Conservation (phyloP, 1,140 invertebrate genomes). For the Araneus ventricosus region DNA sequence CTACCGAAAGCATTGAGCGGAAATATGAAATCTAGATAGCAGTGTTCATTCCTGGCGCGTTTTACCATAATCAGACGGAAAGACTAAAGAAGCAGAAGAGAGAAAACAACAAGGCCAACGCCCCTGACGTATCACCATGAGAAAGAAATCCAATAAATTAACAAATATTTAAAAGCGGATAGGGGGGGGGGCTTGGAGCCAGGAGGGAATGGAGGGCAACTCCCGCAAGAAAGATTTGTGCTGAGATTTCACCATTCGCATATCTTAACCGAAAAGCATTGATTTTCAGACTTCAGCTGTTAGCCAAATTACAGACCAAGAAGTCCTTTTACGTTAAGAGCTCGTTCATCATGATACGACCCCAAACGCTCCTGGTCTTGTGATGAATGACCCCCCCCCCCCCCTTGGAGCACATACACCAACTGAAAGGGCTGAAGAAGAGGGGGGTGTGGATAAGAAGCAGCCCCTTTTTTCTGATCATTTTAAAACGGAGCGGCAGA, state of each 20-base stretch:
- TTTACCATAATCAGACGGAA: constrained; percentile 15
- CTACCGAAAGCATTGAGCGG: background rate
- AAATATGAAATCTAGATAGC: background rate
- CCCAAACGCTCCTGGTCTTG: constrained; percentile 63
- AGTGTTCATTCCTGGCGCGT: background rate
- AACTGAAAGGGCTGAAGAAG: constrained; percentile 34
- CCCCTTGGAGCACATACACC: constrained; percentile 12
- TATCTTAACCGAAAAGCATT: constrained; percentile 49
- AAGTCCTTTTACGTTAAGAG: constrained; percentile 73
- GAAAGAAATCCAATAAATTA: constrained; percentile 47
- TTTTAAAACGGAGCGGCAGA: constrained; percentile 69
- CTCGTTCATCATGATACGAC: constrained; percentile 72
- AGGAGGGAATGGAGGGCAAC: background rate
- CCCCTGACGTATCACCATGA: constrained; percentile 18
- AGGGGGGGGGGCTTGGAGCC: background rate
- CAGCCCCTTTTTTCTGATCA: constrained; percentile 38
- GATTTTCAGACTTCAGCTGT: constrained; percentile 67
- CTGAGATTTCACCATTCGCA: constrained; percentile 56
- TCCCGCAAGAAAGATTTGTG: constrained; percentile 29
- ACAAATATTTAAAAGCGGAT: constrained; percentile 42
- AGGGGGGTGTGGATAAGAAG: constrained; percentile 32
- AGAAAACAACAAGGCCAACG: constrained; percentile 35
- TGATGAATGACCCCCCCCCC: constrained; percentile 73
- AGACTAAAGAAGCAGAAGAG: constrained; percentile 13
- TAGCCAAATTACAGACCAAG: constrained; percentile 73